Conservation (phyloP, 2,113 vertebrate genomes). For the Acanthochromis polyacanthus region DNA sequence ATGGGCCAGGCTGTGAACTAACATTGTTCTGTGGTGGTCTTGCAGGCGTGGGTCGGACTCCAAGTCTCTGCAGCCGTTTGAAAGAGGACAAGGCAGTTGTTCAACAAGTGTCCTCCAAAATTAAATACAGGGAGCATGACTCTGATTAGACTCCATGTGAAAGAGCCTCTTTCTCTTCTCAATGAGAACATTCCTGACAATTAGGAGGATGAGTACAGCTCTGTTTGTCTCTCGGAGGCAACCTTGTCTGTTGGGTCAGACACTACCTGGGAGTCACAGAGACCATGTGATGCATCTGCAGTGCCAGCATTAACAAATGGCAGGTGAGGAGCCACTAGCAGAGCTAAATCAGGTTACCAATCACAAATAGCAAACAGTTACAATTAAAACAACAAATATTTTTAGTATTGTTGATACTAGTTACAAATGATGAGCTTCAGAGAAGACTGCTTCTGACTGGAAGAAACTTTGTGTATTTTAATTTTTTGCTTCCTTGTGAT, state of each 20-base stretch:
- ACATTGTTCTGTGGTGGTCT: conserved; percentile 47
- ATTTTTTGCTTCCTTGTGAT: conserved; percentile 4
- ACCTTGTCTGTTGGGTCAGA: conserved; percentile 74
- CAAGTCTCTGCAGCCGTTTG: conserved; percentile 47
- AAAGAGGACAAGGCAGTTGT: conserved; percentile 81
- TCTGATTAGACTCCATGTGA: conserved; percentile 84
- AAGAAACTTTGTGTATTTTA: conserved; percentile 1
- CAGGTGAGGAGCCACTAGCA: conserved; percentile 43
- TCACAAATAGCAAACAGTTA: background rate
- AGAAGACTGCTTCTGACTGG: background rate
- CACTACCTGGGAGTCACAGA: conserved; percentile 68
- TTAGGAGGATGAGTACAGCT: conserved; percentile 78
- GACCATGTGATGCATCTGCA: conserved; percentile 54
- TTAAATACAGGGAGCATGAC: conserved; percentile 80
- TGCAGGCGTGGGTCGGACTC: conserved; percentile 46
- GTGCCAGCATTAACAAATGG: conserved; percentile 12
- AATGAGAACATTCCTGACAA: conserved; percentile 82
- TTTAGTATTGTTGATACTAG: background rate
- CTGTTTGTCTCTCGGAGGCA: conserved; percentile 72
- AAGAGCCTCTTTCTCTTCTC: conserved; percentile 82
- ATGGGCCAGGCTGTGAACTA: conserved; percentile 50
- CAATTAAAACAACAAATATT: background rate
- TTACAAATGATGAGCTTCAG: background rate
- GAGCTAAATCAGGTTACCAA: conserved; percentile 5
- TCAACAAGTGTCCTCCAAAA: conserved; percentile 80